Percentiles rank a stretch among this genome's conserved stretches.
phyloP scores from a whole-genome alignment of 2,797 vertebrate species.

The Xerus rutilus region DNA sequence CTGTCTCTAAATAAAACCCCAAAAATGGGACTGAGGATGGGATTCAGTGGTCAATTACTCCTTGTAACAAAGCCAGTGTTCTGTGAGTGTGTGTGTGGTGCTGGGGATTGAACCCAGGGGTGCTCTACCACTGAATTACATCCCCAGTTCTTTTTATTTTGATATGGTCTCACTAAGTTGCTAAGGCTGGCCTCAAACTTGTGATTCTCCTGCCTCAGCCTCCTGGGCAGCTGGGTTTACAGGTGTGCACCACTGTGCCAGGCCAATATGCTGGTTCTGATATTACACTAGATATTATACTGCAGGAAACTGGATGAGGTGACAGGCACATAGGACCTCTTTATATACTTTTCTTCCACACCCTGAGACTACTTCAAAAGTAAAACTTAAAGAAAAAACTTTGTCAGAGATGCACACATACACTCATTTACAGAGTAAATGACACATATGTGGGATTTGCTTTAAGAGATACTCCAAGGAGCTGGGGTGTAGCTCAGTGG shows the following conservation, averaged over 20 bases:
- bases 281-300: not conserved
- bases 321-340: not conserved
- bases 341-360: not conserved
- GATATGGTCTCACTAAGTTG: not conserved
- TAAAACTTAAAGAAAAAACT: not conserved
- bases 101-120: not conserved
- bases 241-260: not conserved
- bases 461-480: conserved; percentile 26
- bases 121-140: not conserved
- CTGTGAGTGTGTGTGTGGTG: not conserved
- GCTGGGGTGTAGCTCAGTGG: not conserved
- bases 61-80: no score
- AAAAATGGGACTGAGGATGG: no score
- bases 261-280: not conserved
- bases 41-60: no score
- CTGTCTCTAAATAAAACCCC: no score
- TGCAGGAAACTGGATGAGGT: not conserved
- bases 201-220: not conserved
- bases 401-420: not conserved
- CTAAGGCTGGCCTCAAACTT: not conserved
- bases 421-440: not conserved
- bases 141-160: not conserved
- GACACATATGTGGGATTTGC: not conserved
- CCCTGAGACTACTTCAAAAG: not conserved
- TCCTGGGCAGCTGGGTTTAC: not conserved